These are phyloP conservation scores for Drosophila niveifrons DNA, from an alignment of 2,888 invertebrate genomes.

Conservation along the genomic window DNA sequence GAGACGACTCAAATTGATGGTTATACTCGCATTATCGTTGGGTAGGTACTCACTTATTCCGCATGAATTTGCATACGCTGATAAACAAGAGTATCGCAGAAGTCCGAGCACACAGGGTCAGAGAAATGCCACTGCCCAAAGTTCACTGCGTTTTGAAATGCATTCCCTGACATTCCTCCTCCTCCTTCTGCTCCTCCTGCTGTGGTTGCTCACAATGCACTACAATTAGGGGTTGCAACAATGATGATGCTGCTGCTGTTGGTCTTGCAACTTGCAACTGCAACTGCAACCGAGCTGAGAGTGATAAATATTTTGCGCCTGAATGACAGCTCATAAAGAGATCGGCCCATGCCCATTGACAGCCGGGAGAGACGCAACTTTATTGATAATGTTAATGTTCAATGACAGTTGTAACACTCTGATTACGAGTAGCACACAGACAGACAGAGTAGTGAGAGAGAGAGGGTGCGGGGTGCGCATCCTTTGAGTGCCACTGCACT, in stretches of 20 bases:
- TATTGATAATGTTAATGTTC: conserved; percentile 57
- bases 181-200: background rate
- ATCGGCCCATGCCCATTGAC: conserved; percentile 22
- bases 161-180: conserved; percentile 24
- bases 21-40: conserved; percentile 18
- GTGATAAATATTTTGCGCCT: conserved; percentile 76
- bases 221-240: conserved; percentile 61
- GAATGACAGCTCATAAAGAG: conserved; percentile 71
- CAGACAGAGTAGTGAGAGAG: background rate
- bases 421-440: conserved; percentile 32
- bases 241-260: conserved; percentile 4
- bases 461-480: conserved; percentile 33
- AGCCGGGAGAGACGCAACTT: conserved; percentile 19
- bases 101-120: conserved; percentile 27
- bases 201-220: conserved; percentile 46
- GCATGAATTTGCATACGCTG: conserved; percentile 75
- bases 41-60: conserved; percentile 61
- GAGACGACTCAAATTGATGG: conserved; percentile 33
- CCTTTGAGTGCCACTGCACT: conserved; percentile 56
- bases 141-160: conserved; percentile 38
- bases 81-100: conserved; percentile 12
- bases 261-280: conserved; percentile 11
- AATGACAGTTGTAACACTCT: conserved; percentile 50
- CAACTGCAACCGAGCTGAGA: conserved; percentile 44
- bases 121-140: conserved; percentile 21